Evolutionary conservation across 2,797 vertebrate genomes (phyloP).

Genomic region (Girardinus metallicus): DNA sequence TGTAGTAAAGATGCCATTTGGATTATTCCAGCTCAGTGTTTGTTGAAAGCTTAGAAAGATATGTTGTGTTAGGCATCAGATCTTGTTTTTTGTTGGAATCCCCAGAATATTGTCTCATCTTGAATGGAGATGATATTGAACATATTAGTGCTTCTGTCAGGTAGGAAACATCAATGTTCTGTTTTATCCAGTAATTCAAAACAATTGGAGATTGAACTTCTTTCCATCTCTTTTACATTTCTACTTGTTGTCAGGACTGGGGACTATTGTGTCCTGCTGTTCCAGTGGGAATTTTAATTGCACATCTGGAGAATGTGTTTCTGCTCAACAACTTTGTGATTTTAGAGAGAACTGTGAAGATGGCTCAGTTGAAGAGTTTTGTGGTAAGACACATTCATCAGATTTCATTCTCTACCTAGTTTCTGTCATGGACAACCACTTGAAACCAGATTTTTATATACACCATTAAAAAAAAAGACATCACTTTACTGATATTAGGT

Average conservation of each 20-base stretch:
- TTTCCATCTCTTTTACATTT: not conserved
- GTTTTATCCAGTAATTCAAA: not conserved
- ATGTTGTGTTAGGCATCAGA: constrained; percentile 5
- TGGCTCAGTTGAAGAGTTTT: constrained; percentile 65
- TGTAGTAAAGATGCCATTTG: constrained; percentile 37
- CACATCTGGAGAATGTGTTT: constrained; percentile 46
- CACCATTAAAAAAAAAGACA: not conserved
- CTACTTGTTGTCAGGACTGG: constrained; percentile 38
- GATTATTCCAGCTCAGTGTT: constrained; percentile 15
- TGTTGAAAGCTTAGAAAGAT: constrained; percentile 2
- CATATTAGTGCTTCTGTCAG: constrained; percentile 61
- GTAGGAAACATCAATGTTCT: constrained; percentile 57
- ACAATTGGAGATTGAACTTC: not conserved
- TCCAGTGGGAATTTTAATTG: constrained; percentile 53
- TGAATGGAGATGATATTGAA: constrained; percentile 62
- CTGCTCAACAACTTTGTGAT: constrained; percentile 47
- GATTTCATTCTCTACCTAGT: not conserved
- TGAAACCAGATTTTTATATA: not conserved
- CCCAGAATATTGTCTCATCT: constrained; percentile 7
- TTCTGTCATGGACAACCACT: too few relatives aligned
- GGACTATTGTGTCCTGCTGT: constrained; percentile 39
- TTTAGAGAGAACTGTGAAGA: constrained; percentile 59
- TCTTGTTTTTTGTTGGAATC: constrained; percentile 1
- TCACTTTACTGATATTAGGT: not conserved
- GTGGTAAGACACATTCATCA: constrained; percentile 60